A percentile compares a stretch with the other conserved stretches of the same genome.
Evolutionary conservation across 2,797 vertebrate species (phyloP).

Genomic region (Acanthiza pusilla): DNA sequence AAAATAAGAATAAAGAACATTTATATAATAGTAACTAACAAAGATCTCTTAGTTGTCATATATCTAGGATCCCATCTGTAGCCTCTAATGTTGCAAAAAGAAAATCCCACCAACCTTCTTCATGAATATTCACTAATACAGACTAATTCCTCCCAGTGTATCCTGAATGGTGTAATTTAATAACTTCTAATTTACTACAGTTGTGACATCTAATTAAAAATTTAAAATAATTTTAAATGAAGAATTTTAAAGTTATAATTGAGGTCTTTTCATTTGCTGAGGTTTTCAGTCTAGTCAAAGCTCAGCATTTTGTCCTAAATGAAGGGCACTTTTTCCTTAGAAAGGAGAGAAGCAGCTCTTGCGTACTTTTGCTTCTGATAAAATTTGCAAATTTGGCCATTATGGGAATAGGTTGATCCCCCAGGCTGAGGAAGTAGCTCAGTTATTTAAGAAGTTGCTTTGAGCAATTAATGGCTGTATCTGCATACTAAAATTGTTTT

Average conservation of each 20-base stretch:
- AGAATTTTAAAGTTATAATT: not conserved
- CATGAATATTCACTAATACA: not conserved
- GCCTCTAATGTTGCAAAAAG: not conserved
- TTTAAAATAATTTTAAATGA: not conserved
- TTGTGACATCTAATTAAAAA: not conserved
- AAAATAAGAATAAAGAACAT: not conserved
- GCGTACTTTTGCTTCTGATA: not conserved
- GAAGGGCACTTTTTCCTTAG: not conserved
- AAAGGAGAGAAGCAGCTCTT: not conserved
- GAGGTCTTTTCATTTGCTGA: not conserved
- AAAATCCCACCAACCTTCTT: not conserved
- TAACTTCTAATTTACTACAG: not conserved
- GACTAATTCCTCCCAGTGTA: not conserved
- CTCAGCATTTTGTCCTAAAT: not conserved
- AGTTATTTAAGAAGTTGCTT: slow-evolving; percentile 21
- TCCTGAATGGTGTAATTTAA: not conserved
- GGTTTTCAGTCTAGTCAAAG: not conserved
- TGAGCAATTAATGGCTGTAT: not conserved
- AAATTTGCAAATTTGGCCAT: not conserved
- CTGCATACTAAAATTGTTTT: not conserved
- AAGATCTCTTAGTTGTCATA: not conserved
- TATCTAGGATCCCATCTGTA: not conserved
- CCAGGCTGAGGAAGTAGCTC: not conserved
- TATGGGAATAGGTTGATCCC: not conserved
- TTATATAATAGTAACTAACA: not conserved